These are phyloP conservation scores for Volucella zonaria DNA, from an alignment of 2,888 invertebrate species.

Conservation along the genomic window DNA sequence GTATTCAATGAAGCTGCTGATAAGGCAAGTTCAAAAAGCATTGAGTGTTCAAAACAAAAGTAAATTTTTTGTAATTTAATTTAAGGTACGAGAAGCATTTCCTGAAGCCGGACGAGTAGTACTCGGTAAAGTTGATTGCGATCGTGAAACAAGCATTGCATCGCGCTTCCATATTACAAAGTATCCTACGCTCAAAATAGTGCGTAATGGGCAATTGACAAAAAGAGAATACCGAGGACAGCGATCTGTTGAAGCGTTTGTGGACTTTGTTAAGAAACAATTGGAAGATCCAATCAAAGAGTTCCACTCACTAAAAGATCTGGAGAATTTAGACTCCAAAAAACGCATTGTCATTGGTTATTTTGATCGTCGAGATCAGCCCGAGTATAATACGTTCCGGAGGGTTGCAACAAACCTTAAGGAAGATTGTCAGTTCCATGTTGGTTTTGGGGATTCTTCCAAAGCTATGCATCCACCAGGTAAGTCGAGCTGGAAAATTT, in stretches of 20 bases:
- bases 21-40: slow-evolving; percentile 84
- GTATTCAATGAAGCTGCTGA: slow-evolving; percentile 98
- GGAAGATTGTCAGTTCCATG: slow-evolving; percentile 97
- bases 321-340: slow-evolving; percentile 89
- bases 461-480: slow-evolving; percentile 93
- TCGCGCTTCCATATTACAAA: slow-evolving; percentile 97
- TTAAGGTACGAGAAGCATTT: slow-evolving; percentile 85
- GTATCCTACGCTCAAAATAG: slow-evolving; percentile 98
- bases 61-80: slow-evolving; percentile 8
- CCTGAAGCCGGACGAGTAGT: slow-evolving; percentile 93
- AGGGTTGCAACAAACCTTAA: slow-evolving; percentile 93
- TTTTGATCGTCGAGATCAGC: slow-evolving; percentile 90
- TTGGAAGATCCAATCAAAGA: slow-evolving; percentile 93
- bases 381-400: slow-evolving; percentile 91
- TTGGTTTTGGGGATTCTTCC: slow-evolving; percentile 93
- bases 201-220: slow-evolving; percentile 94
- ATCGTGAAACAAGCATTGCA: slow-evolving; percentile 93
- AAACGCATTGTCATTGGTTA: slow-evolving; percentile 95
- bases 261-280: slow-evolving; percentile 94
- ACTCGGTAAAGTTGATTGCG: slow-evolving; percentile 98
- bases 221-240: slow-evolving; percentile 96
- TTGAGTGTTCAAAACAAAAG: neutral
- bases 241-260: slow-evolving; percentile 94
- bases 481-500: slow-evolving; percentile 78
- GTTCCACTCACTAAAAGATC: slow-evolving; percentile 88